These are phyloP conservation scores for Chlorospingus semifuscus DNA, from an alignment of 2,797 vertebrate genomes.

Conservation along the genomic window DNA sequence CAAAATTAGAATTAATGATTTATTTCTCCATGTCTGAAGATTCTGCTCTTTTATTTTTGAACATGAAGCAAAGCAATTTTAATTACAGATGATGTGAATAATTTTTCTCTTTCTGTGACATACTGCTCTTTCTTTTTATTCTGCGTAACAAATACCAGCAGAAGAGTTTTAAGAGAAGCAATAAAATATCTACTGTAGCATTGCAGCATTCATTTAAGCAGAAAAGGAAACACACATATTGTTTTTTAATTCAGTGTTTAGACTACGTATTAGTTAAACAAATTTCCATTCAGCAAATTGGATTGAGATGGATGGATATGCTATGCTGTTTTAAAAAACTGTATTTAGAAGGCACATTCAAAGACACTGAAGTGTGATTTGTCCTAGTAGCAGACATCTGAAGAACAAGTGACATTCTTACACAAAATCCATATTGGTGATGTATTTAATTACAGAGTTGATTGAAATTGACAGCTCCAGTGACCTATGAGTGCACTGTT, in stretches of 20 bases:
- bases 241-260: conserved; percentile 62
- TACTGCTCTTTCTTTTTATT: conserved; percentile 53
- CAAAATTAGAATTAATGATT: conserved; percentile 56
- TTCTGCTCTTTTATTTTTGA: conserved; percentile 61
- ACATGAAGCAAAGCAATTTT: conserved; percentile 48
- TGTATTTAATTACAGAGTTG: conserved; percentile 85
- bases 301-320: conserved; percentile 73
- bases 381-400: conserved; percentile 75
- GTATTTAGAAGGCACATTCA: conserved; percentile 71
- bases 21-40: conserved; percentile 52
- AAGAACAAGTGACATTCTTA: conserved; percentile 80
- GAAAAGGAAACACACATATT: conserved; percentile 17
- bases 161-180: conserved; percentile 42
- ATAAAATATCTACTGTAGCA: conserved; percentile 26
- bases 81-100: conserved; percentile 51
- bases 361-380: conserved; percentile 71
- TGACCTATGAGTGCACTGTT: conserved; percentile 77
- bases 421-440: conserved; percentile 83
- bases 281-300: conserved; percentile 65
- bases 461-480: conserved; percentile 82
- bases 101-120: conserved; percentile 4
- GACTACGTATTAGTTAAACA: conserved; percentile 50
- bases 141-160: conserved; percentile 18
- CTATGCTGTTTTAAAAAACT: conserved; percentile 70
- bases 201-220: conserved; percentile 38